phyloP scores from a whole-genome alignment of 2,888 invertebrate genomes.

The Autographa pulchrina region DNA sequence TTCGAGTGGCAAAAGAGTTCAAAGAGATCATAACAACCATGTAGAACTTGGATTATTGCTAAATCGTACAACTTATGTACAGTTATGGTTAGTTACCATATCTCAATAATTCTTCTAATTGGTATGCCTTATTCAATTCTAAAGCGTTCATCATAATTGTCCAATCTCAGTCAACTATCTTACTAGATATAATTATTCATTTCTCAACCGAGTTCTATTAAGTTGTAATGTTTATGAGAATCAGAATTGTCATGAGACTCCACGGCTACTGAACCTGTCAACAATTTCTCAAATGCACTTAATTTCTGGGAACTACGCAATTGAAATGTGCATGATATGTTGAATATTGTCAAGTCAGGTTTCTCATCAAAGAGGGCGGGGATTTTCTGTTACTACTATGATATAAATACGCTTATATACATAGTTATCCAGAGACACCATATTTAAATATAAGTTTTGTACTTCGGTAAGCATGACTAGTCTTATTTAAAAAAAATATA shows the following conservation, averaged over 20 bases:
- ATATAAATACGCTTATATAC: background rate
- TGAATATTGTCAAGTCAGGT: background rate
- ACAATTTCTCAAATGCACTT: slow-evolving; percentile 1
- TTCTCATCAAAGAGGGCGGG: background rate
- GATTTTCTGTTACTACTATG: background rate
- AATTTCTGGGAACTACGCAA: slow-evolving; percentile 6
- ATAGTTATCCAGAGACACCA: too few relatives aligned
- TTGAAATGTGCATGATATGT: slow-evolving; percentile 3
- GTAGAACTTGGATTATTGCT: too few relatives aligned
- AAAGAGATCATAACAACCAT: too few relatives aligned
- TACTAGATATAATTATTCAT: background rate
- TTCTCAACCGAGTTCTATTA: background rate
- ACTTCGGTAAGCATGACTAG: too few relatives aligned
- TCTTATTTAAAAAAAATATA: too few relatives aligned
- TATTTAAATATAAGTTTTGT: too few relatives aligned
- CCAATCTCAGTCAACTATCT: background rate
- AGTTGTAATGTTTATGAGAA: slow-evolving; percentile 8
- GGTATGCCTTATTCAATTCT: background rate
- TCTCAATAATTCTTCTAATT: background rate
- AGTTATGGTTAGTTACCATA: too few relatives aligned
- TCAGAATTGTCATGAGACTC: slow-evolving; percentile 18
- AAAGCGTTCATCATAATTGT: background rate
- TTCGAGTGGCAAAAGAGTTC: too few relatives aligned
- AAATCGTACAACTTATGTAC: too few relatives aligned
- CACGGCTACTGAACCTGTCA: slow-evolving; percentile 29